Conservation (phyloP, 1,140 invertebrate species). For the Bombus superbus region DNA sequence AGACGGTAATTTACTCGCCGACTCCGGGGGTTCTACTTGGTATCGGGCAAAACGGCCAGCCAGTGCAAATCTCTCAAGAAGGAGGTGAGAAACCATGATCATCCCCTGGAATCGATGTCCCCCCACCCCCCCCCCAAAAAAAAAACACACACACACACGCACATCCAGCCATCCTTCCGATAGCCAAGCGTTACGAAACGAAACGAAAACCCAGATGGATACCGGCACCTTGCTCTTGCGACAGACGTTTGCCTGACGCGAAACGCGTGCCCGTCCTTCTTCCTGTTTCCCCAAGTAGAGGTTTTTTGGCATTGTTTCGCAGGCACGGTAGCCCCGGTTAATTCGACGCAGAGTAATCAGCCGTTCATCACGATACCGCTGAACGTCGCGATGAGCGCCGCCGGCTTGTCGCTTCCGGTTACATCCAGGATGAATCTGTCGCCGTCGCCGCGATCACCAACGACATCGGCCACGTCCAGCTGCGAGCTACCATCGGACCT, state of each 20-base stretch:
- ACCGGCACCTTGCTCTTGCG: background rate
- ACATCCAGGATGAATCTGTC: conserved; percentile 72
- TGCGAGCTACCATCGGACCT: conserved; percentile 78
- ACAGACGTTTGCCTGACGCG: background rate
- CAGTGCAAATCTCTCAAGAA: conserved; percentile 80
- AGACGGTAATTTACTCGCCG: conserved; percentile 80
- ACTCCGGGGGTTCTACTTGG: conserved; percentile 79
- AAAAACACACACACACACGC: too few relatives aligned
- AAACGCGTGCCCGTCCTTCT: background rate
- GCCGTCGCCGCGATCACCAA: conserved; percentile 69
- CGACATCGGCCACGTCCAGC: conserved; percentile 59
- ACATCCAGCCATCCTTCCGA: background rate
- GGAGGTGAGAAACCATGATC: conserved; percentile 69
- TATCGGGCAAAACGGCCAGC: conserved; percentile 80
- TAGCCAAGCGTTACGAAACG: background rate
- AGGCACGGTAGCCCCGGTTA: conserved; percentile 73
- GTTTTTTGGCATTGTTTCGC: conserved; percentile 49
- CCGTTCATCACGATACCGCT: conserved; percentile 81
- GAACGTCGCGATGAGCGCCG: conserved; percentile 79
- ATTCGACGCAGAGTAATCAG: conserved; percentile 76
- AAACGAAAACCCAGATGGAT: background rate
- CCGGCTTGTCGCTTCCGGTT: conserved; percentile 76
- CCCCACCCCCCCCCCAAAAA: background rate
- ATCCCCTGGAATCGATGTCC: background rate
- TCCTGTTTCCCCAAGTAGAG: conserved; percentile 42